These are phyloP conservation scores for Peucedramus taeniatus DNA, from an alignment of 2,113 vertebrate genomes.

Conservation along the genomic window DNA sequence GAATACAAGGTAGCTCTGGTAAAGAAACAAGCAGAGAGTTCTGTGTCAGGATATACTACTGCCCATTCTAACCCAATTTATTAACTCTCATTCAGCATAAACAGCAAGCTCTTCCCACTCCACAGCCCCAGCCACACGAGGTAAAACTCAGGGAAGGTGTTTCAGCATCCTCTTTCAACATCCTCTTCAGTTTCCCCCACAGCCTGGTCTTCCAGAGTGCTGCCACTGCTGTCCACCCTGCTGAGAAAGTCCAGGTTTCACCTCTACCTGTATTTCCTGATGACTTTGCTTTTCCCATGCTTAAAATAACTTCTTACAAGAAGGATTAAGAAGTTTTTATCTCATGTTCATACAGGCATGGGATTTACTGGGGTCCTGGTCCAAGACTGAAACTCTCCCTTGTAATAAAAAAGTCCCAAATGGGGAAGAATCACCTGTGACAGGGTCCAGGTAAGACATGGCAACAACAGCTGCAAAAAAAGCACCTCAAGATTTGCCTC, in stretches of 20 bases:
- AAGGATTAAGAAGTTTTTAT: neutral
- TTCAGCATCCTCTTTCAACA: neutral
- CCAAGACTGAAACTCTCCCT: neutral
- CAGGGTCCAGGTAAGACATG: neutral
- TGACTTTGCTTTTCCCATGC: neutral
- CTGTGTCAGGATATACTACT: neutral
- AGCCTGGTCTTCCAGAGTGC: neutral
- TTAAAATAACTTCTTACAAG: neutral
- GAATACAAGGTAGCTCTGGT: neutral
- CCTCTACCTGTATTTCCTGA: neutral
- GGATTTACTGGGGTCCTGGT: neutral
- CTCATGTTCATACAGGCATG: rapidly evolving
- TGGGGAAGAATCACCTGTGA: neutral
- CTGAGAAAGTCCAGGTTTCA: neutral
- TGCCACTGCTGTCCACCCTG: neutral
- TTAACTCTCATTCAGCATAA: neutral
- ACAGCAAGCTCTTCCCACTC: neutral
- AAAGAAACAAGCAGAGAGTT: neutral
- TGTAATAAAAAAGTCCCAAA: neutral
- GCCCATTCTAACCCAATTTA: neutral
- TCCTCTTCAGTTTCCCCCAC: neutral
- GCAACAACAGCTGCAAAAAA: neutral
- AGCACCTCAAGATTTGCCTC: neutral
- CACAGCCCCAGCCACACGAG: neutral
- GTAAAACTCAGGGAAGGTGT: neutral